phyloP scores from a whole-genome alignment of 2,113 vertebrate species.

The Sprattus sprattus region DNA sequence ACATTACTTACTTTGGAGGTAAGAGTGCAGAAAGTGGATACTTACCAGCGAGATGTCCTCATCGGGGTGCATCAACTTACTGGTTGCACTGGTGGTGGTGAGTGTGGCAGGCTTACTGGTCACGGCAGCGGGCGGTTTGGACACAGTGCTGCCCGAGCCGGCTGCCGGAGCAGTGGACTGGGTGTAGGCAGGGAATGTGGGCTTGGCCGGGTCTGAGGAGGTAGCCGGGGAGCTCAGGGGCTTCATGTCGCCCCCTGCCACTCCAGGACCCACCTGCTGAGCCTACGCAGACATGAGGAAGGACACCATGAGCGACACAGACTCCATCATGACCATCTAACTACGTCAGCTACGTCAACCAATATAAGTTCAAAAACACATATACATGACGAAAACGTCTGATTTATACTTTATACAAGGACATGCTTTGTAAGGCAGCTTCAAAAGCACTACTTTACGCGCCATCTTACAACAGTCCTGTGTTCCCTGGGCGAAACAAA shows the following conservation, averaged over 20 bases:
- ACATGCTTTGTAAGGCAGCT: neutral
- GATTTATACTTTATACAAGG: neutral
- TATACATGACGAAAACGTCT: neutral
- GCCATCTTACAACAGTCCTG: neutral
- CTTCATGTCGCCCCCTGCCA: conserved; percentile 29
- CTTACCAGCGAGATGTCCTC: conserved; percentile 99
- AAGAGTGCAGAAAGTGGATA: conserved; percentile 70
- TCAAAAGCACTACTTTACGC: neutral
- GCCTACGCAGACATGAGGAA: conserved; percentile 71
- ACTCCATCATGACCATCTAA: neutral
- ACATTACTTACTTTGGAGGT: conserved; percentile 77
- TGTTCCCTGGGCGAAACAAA: neutral
- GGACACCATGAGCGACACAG: neutral
- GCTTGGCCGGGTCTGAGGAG: conserved; percentile 88
- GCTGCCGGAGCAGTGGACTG: conserved; percentile 86
- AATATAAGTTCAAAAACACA: neutral
- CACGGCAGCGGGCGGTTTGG: conserved; percentile 90
- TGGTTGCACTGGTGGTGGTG: conserved; percentile 98
- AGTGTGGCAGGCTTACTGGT: conserved; percentile 98
- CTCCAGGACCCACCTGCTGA: conserved; percentile 85
- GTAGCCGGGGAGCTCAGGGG: conserved; percentile 65
- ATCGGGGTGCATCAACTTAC: conserved; percentile 99
- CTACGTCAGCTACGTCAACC: conserved; percentile 1
- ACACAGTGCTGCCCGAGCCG: conserved; percentile 88
- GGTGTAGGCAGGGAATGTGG: conserved; percentile 97